phyloP scores from a whole-genome alignment of 2,113 vertebrate genomes.

The Morone chrysops region DNA sequence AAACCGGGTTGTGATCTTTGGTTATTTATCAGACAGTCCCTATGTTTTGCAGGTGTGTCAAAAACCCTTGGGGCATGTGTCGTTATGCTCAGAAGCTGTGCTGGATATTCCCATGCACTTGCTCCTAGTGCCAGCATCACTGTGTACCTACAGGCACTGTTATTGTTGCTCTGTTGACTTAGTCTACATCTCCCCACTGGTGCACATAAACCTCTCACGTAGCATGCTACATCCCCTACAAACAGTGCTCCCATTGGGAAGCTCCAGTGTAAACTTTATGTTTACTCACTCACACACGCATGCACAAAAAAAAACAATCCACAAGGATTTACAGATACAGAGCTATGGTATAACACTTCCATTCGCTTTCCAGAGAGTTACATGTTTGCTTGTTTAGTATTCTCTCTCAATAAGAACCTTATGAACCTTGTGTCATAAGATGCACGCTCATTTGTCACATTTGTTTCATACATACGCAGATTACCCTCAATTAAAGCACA shows the following conservation, averaged over 20 bases:
- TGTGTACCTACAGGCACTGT: slow-evolving; percentile 62
- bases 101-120: slow-evolving; percentile 47
- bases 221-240: slow-evolving; percentile 64
- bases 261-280: slow-evolving; percentile 60
- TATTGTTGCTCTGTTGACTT: slow-evolving; percentile 74
- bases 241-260: slow-evolving; percentile 68
- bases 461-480: slow-evolving; percentile 53
- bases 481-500: slow-evolving; percentile 60
- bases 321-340: slow-evolving; percentile 31
- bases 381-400: slow-evolving; percentile 40
- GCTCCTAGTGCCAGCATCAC: slow-evolving; percentile 44
- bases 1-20: slow-evolving; percentile 20
- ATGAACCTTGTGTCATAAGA: slow-evolving; percentile 29
- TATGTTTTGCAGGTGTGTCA: slow-evolving; percentile 7
- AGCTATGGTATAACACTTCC: slow-evolving; percentile 36
- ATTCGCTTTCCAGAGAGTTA: slow-evolving; percentile 42
- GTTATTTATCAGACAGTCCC: not conserved
- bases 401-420: slow-evolving; percentile 24
- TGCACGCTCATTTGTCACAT: slow-evolving; percentile 51
- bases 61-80: slow-evolving; percentile 47
- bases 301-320: slow-evolving; percentile 10
- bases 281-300: slow-evolving; percentile 38
- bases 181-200: slow-evolving; percentile 62
- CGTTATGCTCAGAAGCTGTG: slow-evolving; percentile 44
- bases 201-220: slow-evolving; percentile 63